These are phyloP conservation scores for Sipunculus nudus DNA, from an alignment of 2,888 invertebrate species.

Conservation along the genomic window DNA sequence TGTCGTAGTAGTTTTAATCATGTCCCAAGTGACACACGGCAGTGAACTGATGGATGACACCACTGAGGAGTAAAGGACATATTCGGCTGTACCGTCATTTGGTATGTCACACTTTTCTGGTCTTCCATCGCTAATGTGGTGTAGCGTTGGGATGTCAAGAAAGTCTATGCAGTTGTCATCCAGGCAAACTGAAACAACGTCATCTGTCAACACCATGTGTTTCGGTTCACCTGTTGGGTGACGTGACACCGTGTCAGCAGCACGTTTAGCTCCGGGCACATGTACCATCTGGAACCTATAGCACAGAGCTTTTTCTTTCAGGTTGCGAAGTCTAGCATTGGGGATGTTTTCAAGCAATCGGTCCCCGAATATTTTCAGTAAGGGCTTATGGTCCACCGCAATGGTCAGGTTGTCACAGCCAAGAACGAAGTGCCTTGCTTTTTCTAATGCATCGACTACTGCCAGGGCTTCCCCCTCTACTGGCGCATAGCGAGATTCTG, in stretches of 20 bases:
- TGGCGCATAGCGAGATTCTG: conserved; percentile 32
- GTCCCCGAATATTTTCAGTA: conserved; percentile 27
- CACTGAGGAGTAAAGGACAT: no score
- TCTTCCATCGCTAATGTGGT: no score
- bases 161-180: no score
- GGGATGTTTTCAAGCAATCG: conserved; percentile 23
- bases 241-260: conserved; percentile 34
- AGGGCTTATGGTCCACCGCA: conserved; percentile 29
- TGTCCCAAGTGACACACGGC: conserved; percentile 38
- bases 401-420: conserved; percentile 23
- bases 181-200: no score
- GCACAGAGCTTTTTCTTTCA: conserved; percentile 41
- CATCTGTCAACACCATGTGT: no score
- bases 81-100: no score
- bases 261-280: conserved; percentile 30
- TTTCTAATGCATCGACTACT: conserved; percentile 20
- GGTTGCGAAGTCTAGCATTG: conserved; percentile 37
- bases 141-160: no score
- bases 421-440: conserved; percentile 19
- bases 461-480: conserved; percentile 31
- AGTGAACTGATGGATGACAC: no score
- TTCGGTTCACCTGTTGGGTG: conserved; percentile 30
- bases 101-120: no score
- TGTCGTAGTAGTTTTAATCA: conserved; percentile 25
- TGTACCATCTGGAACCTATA: conserved; percentile 37